Evolutionary conservation across 1,140 invertebrate genomes (phyloP).

Genomic region (Anastrepha obliqua): DNA sequence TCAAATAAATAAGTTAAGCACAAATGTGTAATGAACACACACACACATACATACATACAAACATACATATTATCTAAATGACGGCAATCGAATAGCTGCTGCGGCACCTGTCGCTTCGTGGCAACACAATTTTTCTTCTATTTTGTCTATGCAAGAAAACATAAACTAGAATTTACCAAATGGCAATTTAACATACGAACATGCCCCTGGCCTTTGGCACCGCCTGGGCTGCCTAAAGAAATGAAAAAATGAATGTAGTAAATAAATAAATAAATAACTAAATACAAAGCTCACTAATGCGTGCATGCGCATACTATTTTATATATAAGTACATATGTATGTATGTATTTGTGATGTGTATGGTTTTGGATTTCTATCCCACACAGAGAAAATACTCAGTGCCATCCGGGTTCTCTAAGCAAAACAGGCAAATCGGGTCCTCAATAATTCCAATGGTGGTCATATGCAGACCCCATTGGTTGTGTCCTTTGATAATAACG

Average conservation of each 20-base stretch:
- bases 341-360: background rate
- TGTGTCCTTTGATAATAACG: too few relatives aligned
- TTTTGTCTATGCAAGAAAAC: background rate
- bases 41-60: too few relatives aligned
- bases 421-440: too few relatives aligned
- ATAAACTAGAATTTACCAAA: background rate
- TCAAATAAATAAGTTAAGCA: background rate
- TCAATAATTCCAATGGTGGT: too few relatives aligned
- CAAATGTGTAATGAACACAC: background rate
- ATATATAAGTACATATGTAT: background rate
- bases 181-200: background rate
- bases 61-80: constrained; percentile 13
- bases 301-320: background rate
- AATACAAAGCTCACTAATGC: background rate
- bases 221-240: background rate
- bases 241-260: background rate
- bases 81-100: constrained; percentile 14
- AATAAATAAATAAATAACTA: background rate
- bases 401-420: too few relatives aligned
- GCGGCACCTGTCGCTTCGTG: constrained; percentile 33
- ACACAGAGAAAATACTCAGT: too few relatives aligned
- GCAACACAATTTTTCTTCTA: background rate
- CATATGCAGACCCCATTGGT: too few relatives aligned
- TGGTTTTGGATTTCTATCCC: too few relatives aligned
- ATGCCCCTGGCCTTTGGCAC: background rate